A percentile compares a stretch with the other conserved stretches of the same genome.
phyloP scores from a whole-genome alignment of 2,888 invertebrate genomes.

The Coelinius sp. region DNA sequence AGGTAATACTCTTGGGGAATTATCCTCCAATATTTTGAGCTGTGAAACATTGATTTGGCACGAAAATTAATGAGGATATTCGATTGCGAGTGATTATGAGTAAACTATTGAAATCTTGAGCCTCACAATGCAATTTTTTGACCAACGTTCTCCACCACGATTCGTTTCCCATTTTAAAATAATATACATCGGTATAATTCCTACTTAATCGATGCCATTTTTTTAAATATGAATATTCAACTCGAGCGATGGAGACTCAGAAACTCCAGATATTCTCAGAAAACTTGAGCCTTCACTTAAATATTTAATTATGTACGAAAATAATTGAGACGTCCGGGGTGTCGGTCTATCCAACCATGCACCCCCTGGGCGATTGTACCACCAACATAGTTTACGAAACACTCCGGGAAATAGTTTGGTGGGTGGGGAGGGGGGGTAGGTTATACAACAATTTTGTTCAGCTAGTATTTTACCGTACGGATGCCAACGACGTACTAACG shows the following conservation, averaged over 20 bases:
- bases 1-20: background rate
- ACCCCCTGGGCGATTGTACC: slow-evolving; percentile 30
- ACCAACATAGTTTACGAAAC: slow-evolving; percentile 19
- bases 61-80: background rate
- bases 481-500: slow-evolving; percentile 26
- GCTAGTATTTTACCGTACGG: slow-evolving; percentile 21
- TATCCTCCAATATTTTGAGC: background rate
- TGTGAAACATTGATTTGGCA: background rate
- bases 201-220: background rate
- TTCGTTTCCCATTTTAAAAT: no score
- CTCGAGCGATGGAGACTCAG: background rate
- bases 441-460: slow-evolving; percentile 32
- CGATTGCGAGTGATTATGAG: background rate
- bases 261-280: background rate
- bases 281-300: background rate
- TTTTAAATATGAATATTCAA: background rate
- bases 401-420: slow-evolving; percentile 15
- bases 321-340: slow-evolving; percentile 24
- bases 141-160: no score
- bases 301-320: slow-evolving; percentile 18
- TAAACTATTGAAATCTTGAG: background rate
- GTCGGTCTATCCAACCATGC: slow-evolving; percentile 31
- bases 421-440: background rate
- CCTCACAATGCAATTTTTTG: background rate
- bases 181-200: background rate